Evolutionary conservation across 2,797 vertebrate genomes (phyloP).

Genomic region (Clarias pachynema): DNA sequence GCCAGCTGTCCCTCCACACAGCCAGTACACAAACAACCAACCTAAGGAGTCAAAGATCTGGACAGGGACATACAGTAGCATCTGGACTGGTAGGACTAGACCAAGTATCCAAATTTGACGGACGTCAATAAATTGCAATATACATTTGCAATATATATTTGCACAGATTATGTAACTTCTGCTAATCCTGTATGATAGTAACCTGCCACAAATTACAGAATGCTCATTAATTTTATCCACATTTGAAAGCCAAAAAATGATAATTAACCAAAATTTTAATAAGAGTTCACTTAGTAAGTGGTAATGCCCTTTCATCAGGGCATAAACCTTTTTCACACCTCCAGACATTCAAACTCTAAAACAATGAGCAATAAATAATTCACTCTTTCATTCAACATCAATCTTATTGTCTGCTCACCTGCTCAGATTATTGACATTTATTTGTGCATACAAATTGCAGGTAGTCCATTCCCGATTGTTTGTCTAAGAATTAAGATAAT

Average conservation of each 20-base stretch:
- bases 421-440: background rate
- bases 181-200: background rate
- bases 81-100: background rate
- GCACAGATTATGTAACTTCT: background rate
- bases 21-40: conserved; percentile 30
- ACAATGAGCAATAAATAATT: background rate
- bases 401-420: conserved; percentile 1
- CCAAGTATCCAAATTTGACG: background rate
- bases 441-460: background rate
- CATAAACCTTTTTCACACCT: background rate
- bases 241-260: background rate
- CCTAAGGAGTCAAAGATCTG: conserved; percentile 21
- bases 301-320: background rate
- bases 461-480: background rate
- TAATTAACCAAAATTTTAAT: background rate
- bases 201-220: background rate
- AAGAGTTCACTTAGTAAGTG: background rate
- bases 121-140: background rate
- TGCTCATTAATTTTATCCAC: background rate
- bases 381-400: conserved; percentile 13
- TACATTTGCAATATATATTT: background rate
- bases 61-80: conserved; percentile 24
- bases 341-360: background rate
- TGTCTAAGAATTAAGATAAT: background rate
- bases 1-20: conserved; percentile 49